phyloP scores from a whole-genome alignment of 2,797 vertebrate species.

The Anguilla obscura region DNA sequence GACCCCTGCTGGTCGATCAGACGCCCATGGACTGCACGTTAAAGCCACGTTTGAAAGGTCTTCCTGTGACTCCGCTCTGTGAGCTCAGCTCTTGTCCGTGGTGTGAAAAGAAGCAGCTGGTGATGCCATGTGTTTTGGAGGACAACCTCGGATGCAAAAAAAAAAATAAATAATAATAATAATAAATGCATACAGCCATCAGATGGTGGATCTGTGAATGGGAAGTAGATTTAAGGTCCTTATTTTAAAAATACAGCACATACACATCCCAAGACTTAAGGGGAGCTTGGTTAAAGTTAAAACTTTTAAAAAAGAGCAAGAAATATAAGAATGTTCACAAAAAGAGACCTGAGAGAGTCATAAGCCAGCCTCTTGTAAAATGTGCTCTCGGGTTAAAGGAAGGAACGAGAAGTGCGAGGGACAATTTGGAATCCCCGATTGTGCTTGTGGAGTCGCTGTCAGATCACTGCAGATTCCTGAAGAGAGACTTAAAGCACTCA shows the following conservation, averaged over 20 bases:
- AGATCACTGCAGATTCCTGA: background rate
- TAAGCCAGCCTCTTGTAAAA: background rate
- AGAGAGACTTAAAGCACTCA: background rate
- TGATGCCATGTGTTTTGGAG: background rate
- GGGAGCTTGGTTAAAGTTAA: background rate
- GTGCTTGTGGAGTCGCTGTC: background rate
- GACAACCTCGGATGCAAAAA: background rate
- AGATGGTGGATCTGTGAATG: background rate
- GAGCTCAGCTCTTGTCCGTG: too few relatives aligned
- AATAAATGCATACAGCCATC: background rate
- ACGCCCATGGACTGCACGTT: too few relatives aligned
- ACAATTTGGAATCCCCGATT: background rate
- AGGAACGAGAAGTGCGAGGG: background rate
- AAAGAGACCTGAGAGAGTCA: background rate
- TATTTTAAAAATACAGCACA: background rate
- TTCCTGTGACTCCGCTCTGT: too few relatives aligned
- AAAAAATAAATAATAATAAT: too few relatives aligned
- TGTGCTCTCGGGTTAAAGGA: background rate
- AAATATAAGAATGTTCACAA: background rate
- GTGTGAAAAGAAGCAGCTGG: background rate
- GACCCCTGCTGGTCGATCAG: too few relatives aligned
- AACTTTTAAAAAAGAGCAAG: background rate
- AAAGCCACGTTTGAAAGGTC: too few relatives aligned
- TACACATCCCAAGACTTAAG: background rate
- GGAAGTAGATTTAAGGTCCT: background rate